Conservation (phyloP, 2,888 invertebrate genomes). For the Sabellastarte sp. region DNA sequence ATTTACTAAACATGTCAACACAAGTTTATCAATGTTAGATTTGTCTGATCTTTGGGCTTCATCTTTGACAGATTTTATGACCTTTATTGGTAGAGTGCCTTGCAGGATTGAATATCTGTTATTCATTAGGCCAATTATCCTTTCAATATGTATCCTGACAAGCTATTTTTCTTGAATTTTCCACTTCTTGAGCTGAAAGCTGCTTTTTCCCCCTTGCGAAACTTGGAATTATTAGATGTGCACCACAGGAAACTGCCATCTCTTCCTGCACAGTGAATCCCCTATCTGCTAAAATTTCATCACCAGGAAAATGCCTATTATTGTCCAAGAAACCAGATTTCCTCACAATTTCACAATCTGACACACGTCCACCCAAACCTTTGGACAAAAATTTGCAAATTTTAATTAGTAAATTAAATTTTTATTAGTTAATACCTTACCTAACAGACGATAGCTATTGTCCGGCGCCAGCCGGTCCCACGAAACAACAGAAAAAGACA, state of each 20-base stretch:
- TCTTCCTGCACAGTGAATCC: constrained; percentile 5
- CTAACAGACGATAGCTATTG: too few species aligned
- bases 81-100: neutral
- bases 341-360: constrained; percentile 27
- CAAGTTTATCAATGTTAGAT: neutral
- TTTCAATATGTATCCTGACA: constrained; percentile 10
- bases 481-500: too few species aligned
- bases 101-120: constrained; percentile 5
- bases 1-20: constrained; percentile 1
- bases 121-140: constrained; percentile 5
- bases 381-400: constrained; percentile 25
- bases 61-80: constrained; percentile 1
- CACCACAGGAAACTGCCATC: neutral
- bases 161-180: neutral
- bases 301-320: constrained; percentile 23
- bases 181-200: constrained; percentile 4
- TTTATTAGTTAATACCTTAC: too few species aligned
- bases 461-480: too few species aligned
- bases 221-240: neutral
- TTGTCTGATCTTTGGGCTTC: neutral
- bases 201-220: constrained; percentile 4
- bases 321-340: constrained; percentile 19
- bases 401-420: too few species aligned
- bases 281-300: constrained; percentile 21
- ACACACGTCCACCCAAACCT: constrained; percentile 29